Conservation (phyloP, 2,113 vertebrate species). For the Neodon shergylaensis region DNA sequence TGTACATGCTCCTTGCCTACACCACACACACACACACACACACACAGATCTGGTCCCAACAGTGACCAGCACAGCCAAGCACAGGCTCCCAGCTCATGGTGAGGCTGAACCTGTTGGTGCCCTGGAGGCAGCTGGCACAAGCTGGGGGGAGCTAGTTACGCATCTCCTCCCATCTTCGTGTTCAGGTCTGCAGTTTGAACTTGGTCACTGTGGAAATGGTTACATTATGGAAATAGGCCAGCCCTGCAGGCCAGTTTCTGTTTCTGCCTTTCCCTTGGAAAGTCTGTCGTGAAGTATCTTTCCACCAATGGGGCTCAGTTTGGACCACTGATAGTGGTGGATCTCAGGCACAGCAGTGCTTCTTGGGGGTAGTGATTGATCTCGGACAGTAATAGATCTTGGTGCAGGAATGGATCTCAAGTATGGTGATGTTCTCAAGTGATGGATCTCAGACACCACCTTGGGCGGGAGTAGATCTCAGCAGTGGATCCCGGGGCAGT, state of each 20-base stretch:
- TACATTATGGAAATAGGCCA: not conserved
- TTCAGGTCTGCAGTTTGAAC: not conserved
- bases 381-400: not conserved
- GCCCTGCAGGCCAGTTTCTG: not conserved
- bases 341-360: rapidly evolving
- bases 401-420: not conserved
- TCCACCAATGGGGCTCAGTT: not conserved
- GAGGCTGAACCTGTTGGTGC: not conserved
- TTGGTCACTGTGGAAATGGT: not conserved
- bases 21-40: too few relatives aligned
- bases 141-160: rapidly evolving
- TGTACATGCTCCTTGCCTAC: not conserved
- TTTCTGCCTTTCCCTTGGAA: not conserved
- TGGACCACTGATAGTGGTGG: not conserved
- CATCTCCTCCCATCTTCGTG: not conserved
- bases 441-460: not conserved
- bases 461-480: not conserved
- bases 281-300: not conserved
- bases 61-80: not conserved
- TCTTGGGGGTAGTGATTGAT: not conserved
- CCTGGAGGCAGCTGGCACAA: rapidly evolving
- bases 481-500: too few relatives aligned
- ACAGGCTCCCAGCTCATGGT: too few relatives aligned
- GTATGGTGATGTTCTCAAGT: not conserved
- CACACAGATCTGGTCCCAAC: not conserved